Conservation (phyloP, 2,797 vertebrate species). For the Petrocephalus sullivani region DNA sequence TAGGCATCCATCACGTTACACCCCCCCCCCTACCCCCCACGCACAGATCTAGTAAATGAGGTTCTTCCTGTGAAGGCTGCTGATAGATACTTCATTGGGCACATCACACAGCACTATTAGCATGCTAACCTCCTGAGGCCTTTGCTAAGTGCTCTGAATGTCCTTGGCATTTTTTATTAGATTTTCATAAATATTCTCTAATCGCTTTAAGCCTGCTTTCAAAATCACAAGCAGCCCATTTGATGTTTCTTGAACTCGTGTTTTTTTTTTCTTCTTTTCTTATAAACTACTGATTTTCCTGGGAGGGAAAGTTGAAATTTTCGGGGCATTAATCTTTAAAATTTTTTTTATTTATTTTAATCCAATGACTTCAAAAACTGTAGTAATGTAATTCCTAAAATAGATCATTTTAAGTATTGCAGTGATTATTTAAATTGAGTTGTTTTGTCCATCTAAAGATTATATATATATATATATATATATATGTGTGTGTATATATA, state of each 20-base stretch:
- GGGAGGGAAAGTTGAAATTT: neutral
- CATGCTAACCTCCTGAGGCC: neutral
- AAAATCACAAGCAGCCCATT: neutral
- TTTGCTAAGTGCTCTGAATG: conserved; percentile 17
- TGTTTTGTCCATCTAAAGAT: neutral
- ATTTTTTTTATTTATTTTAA: neutral
- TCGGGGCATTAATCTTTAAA: neutral
- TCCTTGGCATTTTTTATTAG: neutral
- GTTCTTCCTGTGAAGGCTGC: conserved; percentile 1
- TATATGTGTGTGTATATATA: too few species aligned
- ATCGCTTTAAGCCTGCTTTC: neutral
- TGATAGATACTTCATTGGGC: neutral
- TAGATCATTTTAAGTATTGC: neutral
- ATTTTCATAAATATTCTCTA: conserved; percentile 10
- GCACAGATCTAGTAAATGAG: neutral
- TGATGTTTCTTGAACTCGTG: neutral
- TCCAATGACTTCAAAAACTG: neutral
- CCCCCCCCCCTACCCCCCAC: neutral
- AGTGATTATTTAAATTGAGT: neutral
- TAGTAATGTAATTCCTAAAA: neutral
- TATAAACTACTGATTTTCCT: neutral
- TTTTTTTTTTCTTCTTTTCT: neutral
- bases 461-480: neutral
- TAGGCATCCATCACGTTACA: conserved; percentile 18
- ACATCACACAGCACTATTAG: conserved; percentile 12